Base-by-base conservation (phyloP, 2,113 vertebrate species). In the Collichthys lucidus region DNA sequence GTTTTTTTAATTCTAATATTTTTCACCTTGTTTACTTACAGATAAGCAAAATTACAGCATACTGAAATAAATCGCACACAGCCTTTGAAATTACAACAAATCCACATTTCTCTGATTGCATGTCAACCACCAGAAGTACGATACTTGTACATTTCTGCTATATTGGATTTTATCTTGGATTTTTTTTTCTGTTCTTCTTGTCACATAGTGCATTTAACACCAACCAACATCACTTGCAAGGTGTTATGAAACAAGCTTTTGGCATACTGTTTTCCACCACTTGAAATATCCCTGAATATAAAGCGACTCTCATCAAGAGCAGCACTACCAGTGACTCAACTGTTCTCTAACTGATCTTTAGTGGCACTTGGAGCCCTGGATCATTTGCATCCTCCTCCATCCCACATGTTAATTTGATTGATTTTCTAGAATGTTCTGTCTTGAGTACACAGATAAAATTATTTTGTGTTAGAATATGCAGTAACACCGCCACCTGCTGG, bases 401-500 rank as follows among this genome's bases (percentile, higher is more conserved):
- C 14, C 46, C 42, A 10, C 15, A 42, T 29, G 7, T 60, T 60
- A 0, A 17, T 42, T 35, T 16, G 4, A 11, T 31, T 8, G n/a
- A 22, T 79, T 22, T 11, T 14, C 20, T 29, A 6, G 10, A 26
- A 40, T 7, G 4, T 19, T 31, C 35, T 35, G 26, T 12, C 52
- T 67, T 5, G 16, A 1, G 44, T 19, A 11, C 11, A 40, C 12
- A 53, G n/a, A 52, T 63, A 29, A 4, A 24, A 59, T 6, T 22
- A 29, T 12, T 17, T 4, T 60, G 64, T 59, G 24, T 42, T 8
- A 2, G 19, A 40, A n/a, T 4, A 24, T 10, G 10, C 12, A 44
- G n/a, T 11, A 29, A n/a, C 2, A 44, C 66, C 68, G 73, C 80
- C 86, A 82, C 63, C 89, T 89, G 82, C 74, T 89, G 89, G 66